Conservation (phyloP, 1,140 invertebrate species). For the Apolygus lucorum region DNA sequence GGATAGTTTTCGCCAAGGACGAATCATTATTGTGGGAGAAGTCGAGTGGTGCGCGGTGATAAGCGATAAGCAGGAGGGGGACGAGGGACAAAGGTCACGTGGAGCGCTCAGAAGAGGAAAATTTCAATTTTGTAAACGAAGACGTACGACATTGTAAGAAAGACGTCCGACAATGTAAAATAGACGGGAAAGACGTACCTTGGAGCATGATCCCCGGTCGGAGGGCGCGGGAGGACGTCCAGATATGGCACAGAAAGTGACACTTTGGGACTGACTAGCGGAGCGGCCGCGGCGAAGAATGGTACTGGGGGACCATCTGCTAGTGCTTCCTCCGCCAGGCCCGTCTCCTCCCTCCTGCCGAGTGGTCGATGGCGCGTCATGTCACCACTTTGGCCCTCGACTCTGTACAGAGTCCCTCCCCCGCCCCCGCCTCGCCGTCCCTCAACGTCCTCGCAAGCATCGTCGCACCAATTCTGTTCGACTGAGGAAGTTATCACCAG, state of each 20-base stretch:
- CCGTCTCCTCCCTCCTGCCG: background rate
- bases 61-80: background rate
- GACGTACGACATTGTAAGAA: no score
- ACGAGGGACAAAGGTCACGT: background rate
- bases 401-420: background rate
- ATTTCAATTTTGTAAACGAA: no score
- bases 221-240: background rate
- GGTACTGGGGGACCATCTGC: constrained; percentile 9
- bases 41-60: background rate
- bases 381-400: background rate
- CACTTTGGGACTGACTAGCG: background rate
- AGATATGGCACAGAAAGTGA: background rate
- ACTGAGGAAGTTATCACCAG: background rate
- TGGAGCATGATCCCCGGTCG: background rate
- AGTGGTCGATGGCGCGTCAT: constrained; percentile 11
- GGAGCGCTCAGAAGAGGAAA: background rate
- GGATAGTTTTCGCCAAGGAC: background rate
- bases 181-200: background rate
- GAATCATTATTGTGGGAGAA: background rate
- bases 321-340: background rate
- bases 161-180: no score
- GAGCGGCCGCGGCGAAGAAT: background rate
- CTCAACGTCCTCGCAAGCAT: background rate
- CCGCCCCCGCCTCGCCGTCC: no score
- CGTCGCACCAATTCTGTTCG: background rate